A percentile compares a stretch with the other conserved stretches of the same genome.
phyloP scores from a whole-genome alignment of 2,797 vertebrate species.

The Alauda arvensis region DNA sequence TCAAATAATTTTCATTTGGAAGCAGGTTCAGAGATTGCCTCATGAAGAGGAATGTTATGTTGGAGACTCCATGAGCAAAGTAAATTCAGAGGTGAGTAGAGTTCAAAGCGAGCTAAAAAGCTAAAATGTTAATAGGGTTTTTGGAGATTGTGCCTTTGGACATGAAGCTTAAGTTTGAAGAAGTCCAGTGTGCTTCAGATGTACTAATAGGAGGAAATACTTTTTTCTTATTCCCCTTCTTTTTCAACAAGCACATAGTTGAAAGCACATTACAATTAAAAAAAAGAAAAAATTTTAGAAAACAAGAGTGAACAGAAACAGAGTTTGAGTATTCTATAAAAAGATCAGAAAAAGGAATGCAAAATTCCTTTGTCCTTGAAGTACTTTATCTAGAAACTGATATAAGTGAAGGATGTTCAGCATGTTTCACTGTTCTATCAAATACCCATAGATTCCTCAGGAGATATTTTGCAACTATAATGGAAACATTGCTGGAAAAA shows the following conservation, averaged over 20 bases:
- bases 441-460: background rate
- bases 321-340: background rate
- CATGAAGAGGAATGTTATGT: background rate
- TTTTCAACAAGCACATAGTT: background rate
- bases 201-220: background rate
- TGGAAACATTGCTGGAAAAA: background rate
- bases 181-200: background rate
- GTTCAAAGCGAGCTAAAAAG: background rate
- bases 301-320: background rate
- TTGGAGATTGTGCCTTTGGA: background rate
- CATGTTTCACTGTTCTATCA: background rate
- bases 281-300: background rate
- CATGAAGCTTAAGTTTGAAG: background rate
- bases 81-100: background rate
- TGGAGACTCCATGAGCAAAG: background rate
- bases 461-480: background rate
- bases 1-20: background rate
- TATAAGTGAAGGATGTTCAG: background rate
- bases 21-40: accelerated
- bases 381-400: background rate
- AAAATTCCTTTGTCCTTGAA: background rate
- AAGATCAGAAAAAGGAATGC: background rate
- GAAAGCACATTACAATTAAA: background rate
- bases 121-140: background rate
- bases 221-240: background rate